Percentiles rank a stretch among this genome's conserved stretches.
Evolutionary conservation across 2,888 invertebrate species (phyloP).

Genomic region (Thereva unica): DNA sequence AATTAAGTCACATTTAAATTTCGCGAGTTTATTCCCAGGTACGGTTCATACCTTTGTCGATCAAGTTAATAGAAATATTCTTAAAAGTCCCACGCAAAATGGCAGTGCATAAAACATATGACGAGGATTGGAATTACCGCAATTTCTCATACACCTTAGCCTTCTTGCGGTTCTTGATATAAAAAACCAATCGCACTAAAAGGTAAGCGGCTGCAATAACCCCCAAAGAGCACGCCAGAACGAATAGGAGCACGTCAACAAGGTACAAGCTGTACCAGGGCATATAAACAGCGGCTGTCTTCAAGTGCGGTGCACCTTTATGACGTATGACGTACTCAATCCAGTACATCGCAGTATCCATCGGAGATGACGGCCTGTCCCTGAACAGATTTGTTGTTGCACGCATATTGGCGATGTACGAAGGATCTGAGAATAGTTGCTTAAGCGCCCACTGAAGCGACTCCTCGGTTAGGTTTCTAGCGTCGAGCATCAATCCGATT

Average conservation of each 20-base stretch:
- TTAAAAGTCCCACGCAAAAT: too few species aligned
- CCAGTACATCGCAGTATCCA: constrained; percentile 58
- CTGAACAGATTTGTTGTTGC: constrained; percentile 53
- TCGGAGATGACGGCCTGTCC: constrained; percentile 54
- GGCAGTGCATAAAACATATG: too few species aligned
- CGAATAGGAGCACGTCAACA: constrained; percentile 57
- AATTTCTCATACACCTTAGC: background rate
- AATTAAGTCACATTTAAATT: too few species aligned
- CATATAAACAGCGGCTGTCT: constrained; percentile 51
- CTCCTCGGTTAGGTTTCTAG: constrained; percentile 50
- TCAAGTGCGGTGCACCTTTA: constrained; percentile 53
- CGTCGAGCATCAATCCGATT: constrained; percentile 51
- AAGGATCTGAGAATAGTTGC: constrained; percentile 51
- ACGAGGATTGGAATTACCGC: background rate
- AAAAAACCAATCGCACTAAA: background rate
- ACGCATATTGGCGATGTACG: constrained; percentile 52
- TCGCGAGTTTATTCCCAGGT: too few species aligned
- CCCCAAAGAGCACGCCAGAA: constrained; percentile 45
- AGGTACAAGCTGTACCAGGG: constrained; percentile 53
- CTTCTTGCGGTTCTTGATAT: background rate
- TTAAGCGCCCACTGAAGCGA: constrained; percentile 54
- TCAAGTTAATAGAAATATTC: too few species aligned
- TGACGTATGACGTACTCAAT: constrained; percentile 56
- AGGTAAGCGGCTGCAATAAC: constrained; percentile 9
- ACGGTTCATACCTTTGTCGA: too few species aligned